Percentiles rank a stretch among this genome's conserved stretches.
phyloP scores from a whole-genome alignment of 37 sponge, comb jelly and placozoan species.

The Ianthella basta region DNA sequence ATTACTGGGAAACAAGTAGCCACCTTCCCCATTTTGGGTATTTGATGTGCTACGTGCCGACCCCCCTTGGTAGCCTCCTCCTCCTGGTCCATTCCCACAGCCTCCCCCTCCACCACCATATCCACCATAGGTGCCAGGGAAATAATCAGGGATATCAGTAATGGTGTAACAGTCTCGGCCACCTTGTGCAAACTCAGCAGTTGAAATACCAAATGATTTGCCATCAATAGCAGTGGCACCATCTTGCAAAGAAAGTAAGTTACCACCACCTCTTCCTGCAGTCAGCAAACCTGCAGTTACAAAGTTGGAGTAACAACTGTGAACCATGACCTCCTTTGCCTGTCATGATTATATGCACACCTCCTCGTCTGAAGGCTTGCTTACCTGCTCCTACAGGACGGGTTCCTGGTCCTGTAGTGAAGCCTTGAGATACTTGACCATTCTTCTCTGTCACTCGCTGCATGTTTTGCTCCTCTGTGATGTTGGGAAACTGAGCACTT shows the following conservation, averaged over 20 bases:
- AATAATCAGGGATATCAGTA: not conserved
- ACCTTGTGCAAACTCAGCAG: conserved; percentile 36
- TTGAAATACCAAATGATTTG: not conserved
- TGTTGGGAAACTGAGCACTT: not conserved
- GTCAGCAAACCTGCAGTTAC: conserved; percentile 16
- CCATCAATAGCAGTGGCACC: not conserved
- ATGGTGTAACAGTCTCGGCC: conserved; percentile 28
- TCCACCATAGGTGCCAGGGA: conserved; percentile 21
- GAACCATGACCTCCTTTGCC: no score
- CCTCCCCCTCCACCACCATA: conserved; percentile 55
- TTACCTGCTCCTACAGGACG: no score
- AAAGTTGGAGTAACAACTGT: no score
- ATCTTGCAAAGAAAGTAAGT: not conserved
- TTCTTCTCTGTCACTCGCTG: not conserved
- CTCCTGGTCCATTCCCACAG: conserved; percentile 48
- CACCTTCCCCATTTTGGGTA: conserved; percentile 23
- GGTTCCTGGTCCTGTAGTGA: no score
- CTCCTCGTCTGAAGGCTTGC: no score
- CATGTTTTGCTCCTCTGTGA: not conserved
- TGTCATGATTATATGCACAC: no score
- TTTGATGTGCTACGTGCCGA: not conserved
- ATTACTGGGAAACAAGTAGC: not conserved
- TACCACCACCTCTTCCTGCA: conserved; percentile 18
- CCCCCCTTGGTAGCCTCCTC: conserved; percentile 45
- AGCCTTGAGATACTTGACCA: not conserved